A percentile compares a stretch with the other conserved stretches of the same genome.
Conservation (phyloP, 2,888 invertebrate genomes). For the Troides helena region DNA sequence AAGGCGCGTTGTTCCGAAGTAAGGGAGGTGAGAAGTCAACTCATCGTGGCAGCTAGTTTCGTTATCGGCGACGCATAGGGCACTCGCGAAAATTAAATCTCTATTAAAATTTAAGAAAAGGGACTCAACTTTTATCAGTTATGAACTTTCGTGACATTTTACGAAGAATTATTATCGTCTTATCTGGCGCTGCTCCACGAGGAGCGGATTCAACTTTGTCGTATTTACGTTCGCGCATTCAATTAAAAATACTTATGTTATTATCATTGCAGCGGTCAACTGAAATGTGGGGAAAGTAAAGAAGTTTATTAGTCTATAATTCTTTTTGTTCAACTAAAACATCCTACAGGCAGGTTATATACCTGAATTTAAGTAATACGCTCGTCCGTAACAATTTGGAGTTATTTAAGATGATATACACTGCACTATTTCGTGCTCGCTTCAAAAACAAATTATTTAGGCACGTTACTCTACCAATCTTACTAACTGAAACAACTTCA, state of each 20-base stretch:
- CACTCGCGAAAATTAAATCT: slow-evolving; percentile 73
- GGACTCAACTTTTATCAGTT: slow-evolving; percentile 77
- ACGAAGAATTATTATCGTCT: slow-evolving; percentile 77
- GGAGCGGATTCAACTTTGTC: slow-evolving; percentile 58
- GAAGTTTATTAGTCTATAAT: background rate
- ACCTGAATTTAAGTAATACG: background rate
- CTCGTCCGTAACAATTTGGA: too few relatives aligned
- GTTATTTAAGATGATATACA: background rate
- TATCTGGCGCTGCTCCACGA: slow-evolving; percentile 65
- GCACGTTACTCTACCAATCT: background rate
- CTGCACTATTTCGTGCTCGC: background rate
- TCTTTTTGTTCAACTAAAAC: too few relatives aligned
- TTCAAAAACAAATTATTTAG: background rate
- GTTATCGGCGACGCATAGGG: slow-evolving; percentile 54
- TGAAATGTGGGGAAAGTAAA: slow-evolving; percentile 15
- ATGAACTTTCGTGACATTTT: slow-evolving; percentile 77
- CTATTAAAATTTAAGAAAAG: slow-evolving; percentile 77
- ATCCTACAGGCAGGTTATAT: too few relatives aligned
- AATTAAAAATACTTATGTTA: slow-evolving; percentile 49
- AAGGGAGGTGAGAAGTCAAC: slow-evolving; percentile 34
- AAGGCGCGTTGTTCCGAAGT: slow-evolving; percentile 31
- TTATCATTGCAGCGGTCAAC: slow-evolving; percentile 33
- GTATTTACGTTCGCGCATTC: slow-evolving; percentile 62
- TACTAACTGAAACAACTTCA: background rate
- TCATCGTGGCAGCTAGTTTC: slow-evolving; percentile 43